These are phyloP conservation scores for Caenorhabditis latens DNA, from an alignment of 1,140 invertebrate species.

Conservation along the genomic window DNA sequence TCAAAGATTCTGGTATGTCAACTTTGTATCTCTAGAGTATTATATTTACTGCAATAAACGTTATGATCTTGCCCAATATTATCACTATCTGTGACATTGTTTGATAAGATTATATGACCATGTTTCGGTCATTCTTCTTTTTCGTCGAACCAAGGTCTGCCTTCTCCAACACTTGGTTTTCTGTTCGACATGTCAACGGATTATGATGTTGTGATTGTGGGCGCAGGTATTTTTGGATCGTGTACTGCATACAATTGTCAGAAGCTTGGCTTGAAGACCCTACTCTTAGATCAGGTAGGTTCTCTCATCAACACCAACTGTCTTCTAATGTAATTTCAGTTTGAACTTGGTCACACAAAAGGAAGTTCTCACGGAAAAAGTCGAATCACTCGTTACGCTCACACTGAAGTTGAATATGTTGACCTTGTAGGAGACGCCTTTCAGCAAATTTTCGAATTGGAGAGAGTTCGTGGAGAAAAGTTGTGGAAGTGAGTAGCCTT, in stretches of 20 bases:
- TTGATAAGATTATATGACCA: neutral
- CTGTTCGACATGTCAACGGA: neutral
- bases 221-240: conserved; percentile 63
- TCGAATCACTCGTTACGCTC: conserved; percentile 61
- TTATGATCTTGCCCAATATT: neutral
- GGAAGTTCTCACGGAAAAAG: conserved; percentile 62
- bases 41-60: too few relatives aligned
- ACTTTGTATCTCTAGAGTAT: too few relatives aligned
- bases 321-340: conserved; percentile 45
- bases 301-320: neutral
- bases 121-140: neutral
- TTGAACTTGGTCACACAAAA: conserved; percentile 53
- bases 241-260: conserved; percentile 61
- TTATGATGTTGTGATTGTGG: conserved; percentile 61
- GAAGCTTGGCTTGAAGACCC: conserved; percentile 54
- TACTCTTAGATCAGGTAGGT: conserved; percentile 58
- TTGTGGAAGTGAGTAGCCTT: conserved; percentile 57
- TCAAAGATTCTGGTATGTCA: too few relatives aligned
- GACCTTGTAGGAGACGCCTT: conserved; percentile 57
- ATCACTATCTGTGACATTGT: neutral
- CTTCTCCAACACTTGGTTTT: neutral
- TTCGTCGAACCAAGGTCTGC: neutral
- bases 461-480: conserved; percentile 49
- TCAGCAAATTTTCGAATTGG: conserved; percentile 60
- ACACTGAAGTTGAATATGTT: conserved; percentile 55